Evolutionary conservation across 1,140 invertebrate species (phyloP).

Genomic region (Drosophila funebris): DNA sequence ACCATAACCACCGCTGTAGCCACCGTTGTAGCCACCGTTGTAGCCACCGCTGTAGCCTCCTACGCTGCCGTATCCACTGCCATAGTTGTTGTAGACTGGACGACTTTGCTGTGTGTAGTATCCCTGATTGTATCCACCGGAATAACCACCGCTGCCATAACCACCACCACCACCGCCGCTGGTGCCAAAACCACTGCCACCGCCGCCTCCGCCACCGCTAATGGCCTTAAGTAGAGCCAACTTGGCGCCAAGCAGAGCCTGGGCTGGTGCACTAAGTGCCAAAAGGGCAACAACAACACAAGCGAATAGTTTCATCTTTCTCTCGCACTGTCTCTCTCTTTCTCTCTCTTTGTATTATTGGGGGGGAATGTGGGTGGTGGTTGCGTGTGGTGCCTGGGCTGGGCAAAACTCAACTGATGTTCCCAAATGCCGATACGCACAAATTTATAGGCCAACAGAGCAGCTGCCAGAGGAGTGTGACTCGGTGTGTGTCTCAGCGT

Average conservation of each 20-base stretch:
- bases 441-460: constrained; percentile 73
- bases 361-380: constrained; percentile 10
- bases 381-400: constrained; percentile 47
- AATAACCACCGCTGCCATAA: constrained; percentile 55
- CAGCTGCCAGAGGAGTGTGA: neutral
- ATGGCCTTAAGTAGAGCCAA: constrained; percentile 66
- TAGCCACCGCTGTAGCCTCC: constrained; percentile 27
- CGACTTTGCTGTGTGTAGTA: constrained; percentile 69
- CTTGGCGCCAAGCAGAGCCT: constrained; percentile 72
- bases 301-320: constrained; percentile 61
- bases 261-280: constrained; percentile 55
- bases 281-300: constrained; percentile 61
- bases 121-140: constrained; percentile 64
- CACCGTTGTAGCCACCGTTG: constrained; percentile 26
- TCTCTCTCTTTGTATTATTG: neutral
- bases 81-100: constrained; percentile 54
- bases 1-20: constrained; percentile 45
- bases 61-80: constrained; percentile 30
- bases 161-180: constrained; percentile 25
- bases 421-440: constrained; percentile 54
- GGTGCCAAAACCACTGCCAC: constrained; percentile 28
- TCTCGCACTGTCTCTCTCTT: neutral
- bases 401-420: constrained; percentile 79
- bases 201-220: constrained; percentile 42
- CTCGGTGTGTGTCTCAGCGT: neutral